These are phyloP conservation scores for Saccopteryx bilineata DNA, from an alignment of 2,113 vertebrate species.

Conservation along the genomic window DNA sequence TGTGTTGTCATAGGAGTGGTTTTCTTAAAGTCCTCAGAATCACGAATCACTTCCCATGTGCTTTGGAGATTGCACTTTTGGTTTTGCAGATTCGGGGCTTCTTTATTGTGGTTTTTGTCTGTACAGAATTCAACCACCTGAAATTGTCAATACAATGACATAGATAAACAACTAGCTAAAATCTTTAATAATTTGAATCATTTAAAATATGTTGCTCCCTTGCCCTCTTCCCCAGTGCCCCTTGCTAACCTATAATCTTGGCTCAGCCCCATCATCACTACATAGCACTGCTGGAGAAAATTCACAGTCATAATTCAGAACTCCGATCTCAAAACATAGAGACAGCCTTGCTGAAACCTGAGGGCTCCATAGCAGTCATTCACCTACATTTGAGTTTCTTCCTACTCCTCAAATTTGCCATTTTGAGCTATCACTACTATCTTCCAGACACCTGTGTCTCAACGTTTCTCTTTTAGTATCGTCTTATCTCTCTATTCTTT, in stretches of 20 bases:
- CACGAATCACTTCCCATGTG: constrained; percentile 85
- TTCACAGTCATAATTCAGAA: neutral
- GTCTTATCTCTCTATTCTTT: neutral
- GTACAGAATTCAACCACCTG: constrained; percentile 87
- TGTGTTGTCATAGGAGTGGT: constrained; percentile 67
- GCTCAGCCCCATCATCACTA: neutral
- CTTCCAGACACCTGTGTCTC: neutral
- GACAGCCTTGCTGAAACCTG: neutral
- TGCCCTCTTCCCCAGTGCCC: neutral
- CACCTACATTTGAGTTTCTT: neutral
- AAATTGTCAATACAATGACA: constrained; percentile 68
- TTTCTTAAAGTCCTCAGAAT: constrained; percentile 83
- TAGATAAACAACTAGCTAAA: neutral
- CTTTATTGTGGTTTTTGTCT: constrained; percentile 84
- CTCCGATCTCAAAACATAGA: neutral
- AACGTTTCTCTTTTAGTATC: neutral
- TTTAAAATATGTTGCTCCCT: neutral
- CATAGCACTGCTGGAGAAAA: neutral
- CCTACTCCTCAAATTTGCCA: neutral
- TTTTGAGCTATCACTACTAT: neutral
- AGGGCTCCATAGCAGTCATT: neutral
- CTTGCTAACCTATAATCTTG: neutral
- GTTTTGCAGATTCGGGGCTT: constrained; percentile 87
- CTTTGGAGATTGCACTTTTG: constrained; percentile 84
- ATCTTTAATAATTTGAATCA: neutral